These are phyloP conservation scores for Chaetops frenatus DNA, from an alignment of 2,113 vertebrate species.

Conservation along the genomic window DNA sequence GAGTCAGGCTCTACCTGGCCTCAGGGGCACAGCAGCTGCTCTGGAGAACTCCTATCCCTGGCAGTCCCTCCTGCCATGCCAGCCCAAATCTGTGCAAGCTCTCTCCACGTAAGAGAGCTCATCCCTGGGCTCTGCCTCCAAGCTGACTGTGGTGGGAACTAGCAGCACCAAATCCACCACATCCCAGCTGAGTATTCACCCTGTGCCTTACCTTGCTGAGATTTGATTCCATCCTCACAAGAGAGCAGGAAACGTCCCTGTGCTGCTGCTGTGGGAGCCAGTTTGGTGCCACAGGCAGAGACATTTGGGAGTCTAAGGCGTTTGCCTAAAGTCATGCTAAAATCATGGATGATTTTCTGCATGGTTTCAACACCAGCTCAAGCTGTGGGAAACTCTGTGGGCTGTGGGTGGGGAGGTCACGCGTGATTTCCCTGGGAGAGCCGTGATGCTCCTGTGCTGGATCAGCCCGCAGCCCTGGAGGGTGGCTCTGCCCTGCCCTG, in stretches of 20 bases:
- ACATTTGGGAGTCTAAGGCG: fast-evolving
- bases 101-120: fast-evolving
- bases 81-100: neutral
- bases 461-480: fast-evolving
- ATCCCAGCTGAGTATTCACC: neutral
- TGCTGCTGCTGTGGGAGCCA: fast-evolving
- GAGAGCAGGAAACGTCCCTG: neutral
- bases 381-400: neutral
- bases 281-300: neutral
- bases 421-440: fast-evolving
- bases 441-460: fast-evolving
- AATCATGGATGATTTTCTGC: neutral
- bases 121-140: neutral
- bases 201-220: neutral
- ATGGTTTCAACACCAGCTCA: neutral
- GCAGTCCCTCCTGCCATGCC: neutral
- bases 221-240: fast-evolving
- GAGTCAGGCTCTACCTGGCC: neutral
- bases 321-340: neutral
- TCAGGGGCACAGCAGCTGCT: neutral
- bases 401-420: neutral
- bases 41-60: neutral
- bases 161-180: neutral
- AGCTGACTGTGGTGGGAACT: neutral
- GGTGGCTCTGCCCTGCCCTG: neutral